These are phyloP conservation scores for Caenorhabditis becei DNA, from an alignment of 2,888 invertebrate species.

Conservation along the genomic window DNA sequence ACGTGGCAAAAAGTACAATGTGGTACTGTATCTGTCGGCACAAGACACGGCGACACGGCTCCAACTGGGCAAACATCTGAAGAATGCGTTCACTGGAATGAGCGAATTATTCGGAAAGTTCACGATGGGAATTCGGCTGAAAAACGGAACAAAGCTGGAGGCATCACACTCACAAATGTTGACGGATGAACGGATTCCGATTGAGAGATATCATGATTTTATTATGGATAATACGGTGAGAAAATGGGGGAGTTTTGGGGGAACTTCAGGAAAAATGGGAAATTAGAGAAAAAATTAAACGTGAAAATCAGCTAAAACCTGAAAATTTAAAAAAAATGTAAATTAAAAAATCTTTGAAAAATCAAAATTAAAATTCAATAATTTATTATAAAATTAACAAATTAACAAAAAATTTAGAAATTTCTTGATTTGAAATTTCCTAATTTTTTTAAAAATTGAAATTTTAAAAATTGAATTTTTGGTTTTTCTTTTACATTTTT, in stretches of 20 bases:
- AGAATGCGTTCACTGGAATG: conserved; percentile 24
- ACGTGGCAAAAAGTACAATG: conserved; percentile 54
- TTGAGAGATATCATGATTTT: conserved; percentile 57
- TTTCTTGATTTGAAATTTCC: no score
- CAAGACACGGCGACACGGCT: conserved; percentile 33
- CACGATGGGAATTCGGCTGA: conserved; percentile 23
- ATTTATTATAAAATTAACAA: no score
- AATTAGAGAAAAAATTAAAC: no score
- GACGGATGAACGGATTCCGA: conserved; percentile 51
- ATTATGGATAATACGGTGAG: conserved; percentile 65
- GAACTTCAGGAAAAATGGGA: background rate
- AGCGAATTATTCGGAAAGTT: conserved; percentile 41
- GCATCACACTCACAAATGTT: conserved; percentile 46
- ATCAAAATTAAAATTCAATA: no score
- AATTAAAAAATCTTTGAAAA: background rate
- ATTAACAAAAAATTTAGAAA: no score
- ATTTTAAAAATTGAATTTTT: no score
- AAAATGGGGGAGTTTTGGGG: background rate
- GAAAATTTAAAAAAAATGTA: no score
- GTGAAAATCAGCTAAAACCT: no score
- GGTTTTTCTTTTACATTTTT: no score
- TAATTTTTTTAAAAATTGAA: no score
- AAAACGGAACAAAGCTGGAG: conserved; percentile 17
- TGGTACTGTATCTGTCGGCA: conserved; percentile 65
- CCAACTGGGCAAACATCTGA: conserved; percentile 39